Percentiles rank a stretch among this genome's conserved stretches.
These are phyloP conservation scores for Lasioglossum malachurum DNA, from an alignment of 2,888 invertebrate species.

Conservation along the genomic window DNA sequence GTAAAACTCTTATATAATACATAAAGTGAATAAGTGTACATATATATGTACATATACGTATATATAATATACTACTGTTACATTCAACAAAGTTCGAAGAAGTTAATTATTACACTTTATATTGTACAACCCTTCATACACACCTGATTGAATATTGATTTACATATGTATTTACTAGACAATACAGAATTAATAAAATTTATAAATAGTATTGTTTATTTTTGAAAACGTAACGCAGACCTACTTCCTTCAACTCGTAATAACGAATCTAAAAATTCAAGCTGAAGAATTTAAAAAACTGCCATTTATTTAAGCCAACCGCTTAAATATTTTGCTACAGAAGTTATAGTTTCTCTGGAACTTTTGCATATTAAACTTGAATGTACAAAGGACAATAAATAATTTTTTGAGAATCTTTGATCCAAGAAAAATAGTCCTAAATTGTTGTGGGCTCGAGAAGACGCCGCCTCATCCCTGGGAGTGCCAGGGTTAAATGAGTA, in stretches of 20 bases:
- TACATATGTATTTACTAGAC: not conserved
- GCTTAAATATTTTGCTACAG: not conserved
- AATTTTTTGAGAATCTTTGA: too few species aligned
- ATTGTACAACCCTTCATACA: conserved; percentile 26
- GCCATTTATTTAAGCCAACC: not conserved
- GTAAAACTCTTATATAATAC: conserved; percentile 11
- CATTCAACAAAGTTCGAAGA: conserved; percentile 23
- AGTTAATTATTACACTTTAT: conserved; percentile 36
- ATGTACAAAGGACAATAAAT: too few species aligned
- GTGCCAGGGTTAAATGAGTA: not conserved
- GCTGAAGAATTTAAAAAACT: not conserved
- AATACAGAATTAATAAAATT: not conserved
- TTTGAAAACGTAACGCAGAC: not conserved
- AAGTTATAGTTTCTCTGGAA: not conserved
- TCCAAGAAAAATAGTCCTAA: too few species aligned
- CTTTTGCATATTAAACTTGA: too few species aligned
- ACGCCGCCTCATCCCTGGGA: too few species aligned
- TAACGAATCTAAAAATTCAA: not conserved
- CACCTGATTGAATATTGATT: conserved; percentile 26
- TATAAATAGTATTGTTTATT: not conserved
- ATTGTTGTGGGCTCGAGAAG: too few species aligned
- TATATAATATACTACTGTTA: conserved; percentile 28
- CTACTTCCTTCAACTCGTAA: not conserved
- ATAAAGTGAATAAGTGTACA: conserved; percentile 23
- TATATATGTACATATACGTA: not conserved